Conservation (phyloP, 2,797 vertebrate species). For the Pipistrellus kuhlii region DNA sequence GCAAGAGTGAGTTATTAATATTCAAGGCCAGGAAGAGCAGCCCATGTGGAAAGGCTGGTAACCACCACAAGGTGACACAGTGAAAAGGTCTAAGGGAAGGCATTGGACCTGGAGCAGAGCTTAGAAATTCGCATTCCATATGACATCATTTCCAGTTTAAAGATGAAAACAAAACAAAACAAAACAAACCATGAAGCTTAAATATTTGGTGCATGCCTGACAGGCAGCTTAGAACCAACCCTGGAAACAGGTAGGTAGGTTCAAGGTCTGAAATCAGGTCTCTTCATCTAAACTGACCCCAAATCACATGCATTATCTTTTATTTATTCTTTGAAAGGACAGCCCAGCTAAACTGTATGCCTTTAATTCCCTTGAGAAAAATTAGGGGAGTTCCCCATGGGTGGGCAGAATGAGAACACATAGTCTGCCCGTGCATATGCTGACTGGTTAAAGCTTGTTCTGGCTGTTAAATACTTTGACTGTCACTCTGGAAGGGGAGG, state of each 20-base stretch:
- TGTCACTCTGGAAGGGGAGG: not conserved
- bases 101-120: not conserved
- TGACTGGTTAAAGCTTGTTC: not conserved
- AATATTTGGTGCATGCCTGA: not conserved
- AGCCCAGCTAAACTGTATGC: not conserved
- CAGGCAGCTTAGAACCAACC: not conserved
- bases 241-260: not conserved
- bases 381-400: not conserved
- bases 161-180: constrained; percentile 42
- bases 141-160: not conserved
- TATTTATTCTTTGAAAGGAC: constrained; percentile 4
- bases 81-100: not conserved
- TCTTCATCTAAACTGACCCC: not conserved
- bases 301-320: not conserved
- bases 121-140: not conserved
- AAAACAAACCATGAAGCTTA: not conserved
- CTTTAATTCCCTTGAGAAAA: constrained; percentile 22
- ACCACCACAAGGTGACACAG: not conserved
- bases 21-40: not conserved
- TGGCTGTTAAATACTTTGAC: constrained; percentile 23
- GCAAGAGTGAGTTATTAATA: not conserved
- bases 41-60: not conserved
- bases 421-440: not conserved
- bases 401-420: not conserved
- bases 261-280: not conserved